Base-by-base conservation (phyloP, 2,797 vertebrate species). In the Parambassis ranga region DNA sequence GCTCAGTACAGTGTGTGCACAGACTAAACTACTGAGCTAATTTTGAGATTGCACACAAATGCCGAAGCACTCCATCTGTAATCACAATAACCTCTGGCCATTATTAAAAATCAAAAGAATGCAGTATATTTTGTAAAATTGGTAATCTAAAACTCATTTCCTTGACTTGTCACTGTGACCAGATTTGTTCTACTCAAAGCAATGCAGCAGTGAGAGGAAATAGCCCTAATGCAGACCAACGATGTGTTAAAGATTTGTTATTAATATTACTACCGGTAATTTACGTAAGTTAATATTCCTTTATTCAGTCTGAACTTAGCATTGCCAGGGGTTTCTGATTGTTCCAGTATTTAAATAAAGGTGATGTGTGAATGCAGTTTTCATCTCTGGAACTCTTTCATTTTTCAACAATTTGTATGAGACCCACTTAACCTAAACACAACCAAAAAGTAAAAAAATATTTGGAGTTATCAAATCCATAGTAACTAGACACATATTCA, bases 91-190 rank as follows among this genome's bases (percentile, higher is more conserved):
- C 82, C 71, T 65, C 41, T 23, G 57, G 77, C 55, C 56, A 16
- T 73, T 59, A 58, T 66, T 82, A 69, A 55, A 79, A 72, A 75
- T 37, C 26, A 64, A 59, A 69, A 65, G 61, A 80, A 57, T 24
- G 2, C 33, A 55, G 30, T 59, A 18, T 47, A 62, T 77, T 83
- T 79, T 55, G 49, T 69, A 41, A 75, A 72, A 55, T 64, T 48
- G 61, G 61, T 70, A 56, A 63, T 59, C 62, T 47, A 67, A 63
- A 85, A 62, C 65, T 44, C 6, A 84, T 88, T 84, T 75, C 71
- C 53, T 65, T 44, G 57, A 51, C 64, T 55, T 24, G 52, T 76
- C 49, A 44, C 22, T 56, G 22, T 43, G 38, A 77, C 77, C 50
- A 48, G 24, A 77, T 84, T 71, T 56, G 59, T 56, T 64, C 15